Conservation (phyloP, 2,797 vertebrate species). For the Acropternis orthonyx region DNA sequence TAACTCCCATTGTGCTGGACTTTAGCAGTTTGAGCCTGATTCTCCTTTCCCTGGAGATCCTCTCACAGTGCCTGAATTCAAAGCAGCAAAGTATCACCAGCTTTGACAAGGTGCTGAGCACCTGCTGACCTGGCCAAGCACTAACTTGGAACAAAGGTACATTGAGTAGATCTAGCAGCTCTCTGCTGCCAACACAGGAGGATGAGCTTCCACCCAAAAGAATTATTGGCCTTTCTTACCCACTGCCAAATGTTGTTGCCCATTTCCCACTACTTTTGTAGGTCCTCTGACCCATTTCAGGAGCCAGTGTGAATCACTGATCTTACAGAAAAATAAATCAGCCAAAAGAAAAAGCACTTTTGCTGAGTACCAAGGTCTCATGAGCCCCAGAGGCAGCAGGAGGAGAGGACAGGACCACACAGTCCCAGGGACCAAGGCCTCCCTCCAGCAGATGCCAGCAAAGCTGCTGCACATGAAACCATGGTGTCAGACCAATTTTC, state of each 20-base stretch:
- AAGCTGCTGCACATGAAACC: not conserved
- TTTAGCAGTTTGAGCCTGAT: not conserved
- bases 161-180: not conserved
- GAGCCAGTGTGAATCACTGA: no score
- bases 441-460: not conserved
- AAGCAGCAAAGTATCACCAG: not conserved
- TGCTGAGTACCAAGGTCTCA: not conserved
- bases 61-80: not conserved
- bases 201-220: not conserved
- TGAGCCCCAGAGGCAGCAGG: not conserved
- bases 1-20: accelerated
- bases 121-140: not conserved
- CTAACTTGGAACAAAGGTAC: not conserved
- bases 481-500: not conserved
- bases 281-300: not conserved
- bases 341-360: not conserved
- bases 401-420: not conserved
- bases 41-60: not conserved
- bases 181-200: accelerated
- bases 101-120: not conserved
- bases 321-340: not conserved
- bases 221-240: not conserved
- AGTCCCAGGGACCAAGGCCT: accelerated
- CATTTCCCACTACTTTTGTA: not conserved
- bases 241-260: not conserved